Evolutionary conservation across 2,888 invertebrate genomes (phyloP).

Genomic region (Salticus scenicus): DNA sequence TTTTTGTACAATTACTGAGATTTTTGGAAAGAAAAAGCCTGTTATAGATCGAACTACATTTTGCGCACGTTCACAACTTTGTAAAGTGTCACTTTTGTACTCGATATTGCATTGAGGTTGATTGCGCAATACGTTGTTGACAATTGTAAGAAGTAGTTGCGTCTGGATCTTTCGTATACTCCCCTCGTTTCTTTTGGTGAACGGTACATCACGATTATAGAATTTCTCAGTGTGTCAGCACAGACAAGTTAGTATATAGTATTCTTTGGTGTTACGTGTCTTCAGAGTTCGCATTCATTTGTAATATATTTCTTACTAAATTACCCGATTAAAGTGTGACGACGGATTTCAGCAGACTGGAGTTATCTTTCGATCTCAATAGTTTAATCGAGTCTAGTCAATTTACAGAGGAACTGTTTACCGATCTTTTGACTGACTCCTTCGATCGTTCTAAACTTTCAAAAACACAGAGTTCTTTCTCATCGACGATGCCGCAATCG

Average conservation of each 20-base stretch:
- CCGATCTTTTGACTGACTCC: conserved; percentile 44
- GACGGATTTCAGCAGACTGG: conserved; percentile 91
- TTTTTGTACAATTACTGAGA: no score
- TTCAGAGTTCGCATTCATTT: conserved; percentile 54
- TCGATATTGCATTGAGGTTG: conserved; percentile 30
- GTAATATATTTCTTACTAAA: conserved; percentile 54
- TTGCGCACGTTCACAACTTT: conserved; percentile 34
- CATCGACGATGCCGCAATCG: conserved; percentile 87
- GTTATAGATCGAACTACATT: neutral
- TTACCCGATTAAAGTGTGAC: conserved; percentile 74
- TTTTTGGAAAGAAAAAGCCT: no score
- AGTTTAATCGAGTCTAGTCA: conserved; percentile 81
- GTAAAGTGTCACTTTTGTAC: neutral
- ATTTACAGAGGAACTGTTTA: conserved; percentile 21
- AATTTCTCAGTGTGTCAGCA: no score
- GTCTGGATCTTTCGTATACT: no score
- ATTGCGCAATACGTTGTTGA: conserved; percentile 54
- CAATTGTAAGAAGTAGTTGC: neutral
- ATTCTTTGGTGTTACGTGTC: conserved; percentile 51
- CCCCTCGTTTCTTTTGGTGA: conserved; percentile 28
- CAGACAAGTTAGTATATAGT: no score
- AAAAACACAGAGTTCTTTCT: conserved; percentile 66
- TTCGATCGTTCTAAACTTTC: neutral
- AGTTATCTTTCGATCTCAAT: conserved; percentile 93
- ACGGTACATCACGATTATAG: conserved; percentile 71